A percentile compares a stretch with the other conserved stretches of the same genome.
Evolutionary conservation across 92 coral and sea anemone genomes (phyloP).

Genomic region (Pocillopora meandrina): DNA sequence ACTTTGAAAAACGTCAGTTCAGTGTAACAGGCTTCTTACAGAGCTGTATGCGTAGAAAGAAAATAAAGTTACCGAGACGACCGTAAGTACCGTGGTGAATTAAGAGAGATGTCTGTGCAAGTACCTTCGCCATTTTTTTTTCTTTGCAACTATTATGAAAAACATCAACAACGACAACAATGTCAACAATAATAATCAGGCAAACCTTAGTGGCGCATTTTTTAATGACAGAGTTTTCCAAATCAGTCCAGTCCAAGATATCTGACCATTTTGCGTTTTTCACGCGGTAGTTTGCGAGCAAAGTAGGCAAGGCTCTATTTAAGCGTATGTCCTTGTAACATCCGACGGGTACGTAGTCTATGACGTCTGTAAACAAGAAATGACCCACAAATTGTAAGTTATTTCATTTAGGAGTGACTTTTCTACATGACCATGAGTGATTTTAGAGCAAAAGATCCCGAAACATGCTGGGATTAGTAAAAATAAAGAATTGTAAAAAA

Average conservation of each 20-base stretch:
- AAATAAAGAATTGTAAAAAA: no score
- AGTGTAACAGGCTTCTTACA: neutral
- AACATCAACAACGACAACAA: neutral
- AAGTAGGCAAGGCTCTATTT: conserved; percentile 48
- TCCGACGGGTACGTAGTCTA: conserved; percentile 40
- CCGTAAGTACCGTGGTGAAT: neutral
- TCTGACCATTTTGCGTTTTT: neutral
- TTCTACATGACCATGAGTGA: no score
- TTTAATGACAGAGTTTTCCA: conserved; percentile 22
- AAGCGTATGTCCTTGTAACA: conserved; percentile 32
- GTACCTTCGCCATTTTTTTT: neutral
- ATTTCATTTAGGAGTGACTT: no score
- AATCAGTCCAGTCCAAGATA: conserved; percentile 16
- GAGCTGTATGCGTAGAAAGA: neutral
- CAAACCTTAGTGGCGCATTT: conserved; percentile 3
- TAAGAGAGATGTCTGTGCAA: neutral
- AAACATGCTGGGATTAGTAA: no score
- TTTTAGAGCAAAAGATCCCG: no score
- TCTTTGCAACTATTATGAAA: neutral
- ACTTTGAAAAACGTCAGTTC: neutral
- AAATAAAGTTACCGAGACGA: neutral
- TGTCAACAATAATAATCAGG: neutral
- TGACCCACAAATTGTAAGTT: no score
- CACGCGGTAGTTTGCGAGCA: conserved; percentile 37
- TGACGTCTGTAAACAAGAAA: conserved; percentile 8